Evolutionary conservation across 1,140 invertebrate species (phyloP), one percentile per base, ranked within the genome.

Genomic region (Phymastichus coffea): DNA sequence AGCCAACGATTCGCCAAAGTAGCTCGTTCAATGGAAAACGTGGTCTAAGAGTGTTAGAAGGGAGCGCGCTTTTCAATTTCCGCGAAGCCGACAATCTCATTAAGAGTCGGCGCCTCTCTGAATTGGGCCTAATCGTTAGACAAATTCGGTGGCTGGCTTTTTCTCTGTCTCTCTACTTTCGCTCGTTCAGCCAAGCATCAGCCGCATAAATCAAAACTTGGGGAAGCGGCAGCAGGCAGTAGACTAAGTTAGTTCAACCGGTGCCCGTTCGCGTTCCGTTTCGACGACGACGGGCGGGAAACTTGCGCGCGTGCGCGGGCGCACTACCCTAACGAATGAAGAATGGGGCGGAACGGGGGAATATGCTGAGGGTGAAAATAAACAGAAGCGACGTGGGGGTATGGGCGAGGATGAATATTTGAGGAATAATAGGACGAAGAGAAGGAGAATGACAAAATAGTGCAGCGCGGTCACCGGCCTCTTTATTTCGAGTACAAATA

Each of bases 151-250:
- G 23, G 19, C 51, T 10, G 8, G 9, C 15, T 23, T 30, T 14
- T 30, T 51, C 28, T 51, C 35, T 41, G 22, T 20, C 48, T 19
- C 25, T 19, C 54, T 43, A 17, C 30, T 28, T 19, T 6, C 30
- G 35, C 43, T 33, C 41, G 37, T 33, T 6, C 28, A 33, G 28
- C 28, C 28, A 33, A 66, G 69, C 68, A 69, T 73, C 67, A 68
- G 65, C 63, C 59, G 67, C 66, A 72, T 76, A 76, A 76, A 74
- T 76, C 74, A 76, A 76, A 76, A 76, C 72, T 76, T 75, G 46
- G 59, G n/a, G n/a, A n/a, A n/a, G n/a, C n/a, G n/a, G n/a, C n/a
- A n/a, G n/a, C n/a, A n/a, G n/a, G n/a, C n/a, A n/a, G n/a, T 53
- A 63, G 25, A 28, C 54, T 56, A 68, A 75, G 64, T 68, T 70